Base-by-base conservation (phyloP, 64 coral and sea anemone species). In the Platygyra sinensis region DNA sequence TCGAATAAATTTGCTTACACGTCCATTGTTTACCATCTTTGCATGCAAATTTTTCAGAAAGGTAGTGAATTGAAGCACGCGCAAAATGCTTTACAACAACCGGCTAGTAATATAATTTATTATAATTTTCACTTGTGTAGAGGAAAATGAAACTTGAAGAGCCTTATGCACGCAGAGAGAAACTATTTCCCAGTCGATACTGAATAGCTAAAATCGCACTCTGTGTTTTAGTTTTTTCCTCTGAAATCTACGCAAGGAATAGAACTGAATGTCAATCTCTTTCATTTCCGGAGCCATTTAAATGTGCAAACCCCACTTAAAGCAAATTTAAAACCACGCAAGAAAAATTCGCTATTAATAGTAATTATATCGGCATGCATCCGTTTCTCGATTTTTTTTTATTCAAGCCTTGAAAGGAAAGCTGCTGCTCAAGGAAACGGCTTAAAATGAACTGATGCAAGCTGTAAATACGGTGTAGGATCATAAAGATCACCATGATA, bases 31-130 rank as follows among this genome's bases (percentile, higher is more conserved):
- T 28, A 79, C 29, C 16, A 27, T 31, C 57, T 29, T 6, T 29
- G 6, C n/a, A 81, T 62, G 79, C 57, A 81, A 71, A 85, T 85
- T 50, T 71, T 3, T 64, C 29, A 82, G 79, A 30, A 82, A 82
- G 64, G 24, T 62, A 62, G 32, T 49, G 13, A 46, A 69, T 67
- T 42, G 20, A 69, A 15, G 62, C 81, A 67, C 81, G 62, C 71
- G 52, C 52, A 55, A 3, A 14, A 14, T 57, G 62, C 39, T 17
- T 5, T 13, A 24, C 42, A 29, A 71, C 22, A 65, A 61, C 60
- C 80, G 33, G 59, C 19, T 17, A 18, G 59, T 55, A 22, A 3
- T 27, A 27, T n/a, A 27, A 12, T 25, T 54, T 13, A 55, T 55
- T 25, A 24, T 13, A 38, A 77, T 49, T 79, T 79, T 28, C 10